These are phyloP conservation scores for Hetaerina titia DNA, from an alignment of 2,888 invertebrate species.

Conservation along the genomic window DNA sequence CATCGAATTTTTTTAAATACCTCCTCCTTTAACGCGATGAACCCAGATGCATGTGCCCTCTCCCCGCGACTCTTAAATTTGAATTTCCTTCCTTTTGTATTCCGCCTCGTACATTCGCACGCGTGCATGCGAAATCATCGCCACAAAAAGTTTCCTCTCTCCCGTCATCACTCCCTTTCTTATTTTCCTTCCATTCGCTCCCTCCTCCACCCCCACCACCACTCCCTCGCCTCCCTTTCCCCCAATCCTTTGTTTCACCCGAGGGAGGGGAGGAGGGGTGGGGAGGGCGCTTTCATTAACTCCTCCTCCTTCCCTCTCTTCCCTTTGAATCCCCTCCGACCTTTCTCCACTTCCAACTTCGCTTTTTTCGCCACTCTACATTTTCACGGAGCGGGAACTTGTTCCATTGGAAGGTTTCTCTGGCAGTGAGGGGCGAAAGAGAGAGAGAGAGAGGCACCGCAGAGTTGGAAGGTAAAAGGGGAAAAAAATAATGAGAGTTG, in stretches of 20 bases:
- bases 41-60: no score
- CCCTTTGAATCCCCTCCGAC: neutral
- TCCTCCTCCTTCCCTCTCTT: neutral
- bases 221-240: neutral
- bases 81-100: no score
- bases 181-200: neutral
- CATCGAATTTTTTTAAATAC: no score
- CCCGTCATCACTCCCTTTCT: neutral
- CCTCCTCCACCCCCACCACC: neutral
- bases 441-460: no score
- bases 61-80: no score
- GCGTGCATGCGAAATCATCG: no score
- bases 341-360: neutral
- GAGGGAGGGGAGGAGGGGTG: neutral
- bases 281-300: neutral
- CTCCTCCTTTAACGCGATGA: no score
- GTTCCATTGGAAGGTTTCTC: slow-evolving; percentile 8
- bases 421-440: no score
- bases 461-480: no score
- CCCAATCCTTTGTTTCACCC: neutral
- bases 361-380: no score
- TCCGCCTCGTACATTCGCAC: no score
- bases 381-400: neutral
- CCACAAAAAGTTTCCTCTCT: neutral
- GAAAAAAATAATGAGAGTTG: no score